Evolutionary conservation across 1,140 invertebrate species (phyloP), one percentile per base, ranked within the genome.

Genomic region (Cryptotermes secundus): DNA sequence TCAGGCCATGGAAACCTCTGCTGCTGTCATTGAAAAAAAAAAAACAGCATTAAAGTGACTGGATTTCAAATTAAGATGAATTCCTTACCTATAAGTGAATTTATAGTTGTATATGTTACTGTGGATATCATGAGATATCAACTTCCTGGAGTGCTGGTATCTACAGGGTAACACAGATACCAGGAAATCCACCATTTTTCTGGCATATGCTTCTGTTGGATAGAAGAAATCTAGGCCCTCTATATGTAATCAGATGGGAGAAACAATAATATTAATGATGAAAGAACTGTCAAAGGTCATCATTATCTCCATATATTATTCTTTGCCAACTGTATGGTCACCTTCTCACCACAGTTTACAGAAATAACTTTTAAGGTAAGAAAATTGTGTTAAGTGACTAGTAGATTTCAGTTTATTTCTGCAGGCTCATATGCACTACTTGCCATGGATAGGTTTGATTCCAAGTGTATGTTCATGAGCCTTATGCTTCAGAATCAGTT

Each of bases 21-120:
- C n/a, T n/a, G n/a, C n/a, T n/a, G n/a, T n/a, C n/a, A n/a, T n/a
- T n/a, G n/a, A n/a, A n/a, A n/a, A n/a, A n/a, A n/a, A n/a, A n/a
- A n/a, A n/a, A n/a, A n/a, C n/a, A n/a, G n/a, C n/a, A n/a, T n/a
- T n/a, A n/a, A n/a, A n/a, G n/a, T n/a, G n/a, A n/a, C n/a, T n/a
- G n/a, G n/a, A n/a, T n/a, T n/a, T n/a, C n/a, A n/a, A 81, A 65
- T 80, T 35, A n/a, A 80, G 6, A 34, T 45, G 24, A n/a, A n/a
- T n/a, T n/a, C 22, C 80, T 82, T 89, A 91, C 90, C 90, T 91
- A 90, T 93, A 97, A 59, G 96, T 95, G 88, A 96, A 96, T 90
- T 99, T 99, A 90, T 99, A 99, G 90, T 99, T 99, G 90, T 97
- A 99, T 53, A 95, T 94, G 88, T 99, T 99, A 88, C 96, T 99